Percentiles rank a stretch among this genome's conserved stretches.
Evolutionary conservation across 2,113 vertebrate genomes (phyloP).

Genomic region (Urocitellus parryii): DNA sequence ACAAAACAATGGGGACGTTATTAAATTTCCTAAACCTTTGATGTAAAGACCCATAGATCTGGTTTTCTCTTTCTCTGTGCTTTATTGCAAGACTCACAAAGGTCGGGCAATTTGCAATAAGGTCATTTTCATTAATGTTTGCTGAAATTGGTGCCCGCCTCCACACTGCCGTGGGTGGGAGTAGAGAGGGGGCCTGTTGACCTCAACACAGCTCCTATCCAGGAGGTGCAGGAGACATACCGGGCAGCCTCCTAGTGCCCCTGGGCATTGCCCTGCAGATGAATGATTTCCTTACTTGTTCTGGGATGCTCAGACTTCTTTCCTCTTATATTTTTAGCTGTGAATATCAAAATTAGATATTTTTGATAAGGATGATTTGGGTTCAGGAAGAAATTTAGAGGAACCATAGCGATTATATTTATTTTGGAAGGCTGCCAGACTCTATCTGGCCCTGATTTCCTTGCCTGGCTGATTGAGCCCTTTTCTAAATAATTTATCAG

Average conservation of each 20-base stretch:
- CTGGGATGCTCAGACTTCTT: too few relatives aligned
- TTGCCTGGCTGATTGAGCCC: conserved; percentile 76
- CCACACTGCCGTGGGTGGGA: accelerated
- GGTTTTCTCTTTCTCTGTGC: conserved; percentile 67
- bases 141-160: neutral
- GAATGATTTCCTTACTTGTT: neutral
- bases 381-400: conserved; percentile 36
- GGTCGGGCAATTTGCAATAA: neutral
- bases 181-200: accelerated
- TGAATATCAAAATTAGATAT: neutral
- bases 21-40: conserved; percentile 82
- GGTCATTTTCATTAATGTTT: neutral
- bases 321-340: neutral
- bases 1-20: conserved; percentile 83
- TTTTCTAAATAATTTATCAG: conserved; percentile 89
- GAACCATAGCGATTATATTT: neutral
- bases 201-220: accelerated
- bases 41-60: conserved; percentile 75
- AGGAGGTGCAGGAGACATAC: accelerated
- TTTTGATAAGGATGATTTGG: neutral
- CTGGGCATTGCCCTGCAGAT: too few relatives aligned
- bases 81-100: conserved; percentile 43
- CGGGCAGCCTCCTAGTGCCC: accelerated
- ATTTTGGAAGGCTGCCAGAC: conserved; percentile 64
- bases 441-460: conserved; percentile 67